These are phyloP conservation scores for Lagorchestes hirsutus DNA, from an alignment of 2,797 vertebrate species.

Conservation along the genomic window DNA sequence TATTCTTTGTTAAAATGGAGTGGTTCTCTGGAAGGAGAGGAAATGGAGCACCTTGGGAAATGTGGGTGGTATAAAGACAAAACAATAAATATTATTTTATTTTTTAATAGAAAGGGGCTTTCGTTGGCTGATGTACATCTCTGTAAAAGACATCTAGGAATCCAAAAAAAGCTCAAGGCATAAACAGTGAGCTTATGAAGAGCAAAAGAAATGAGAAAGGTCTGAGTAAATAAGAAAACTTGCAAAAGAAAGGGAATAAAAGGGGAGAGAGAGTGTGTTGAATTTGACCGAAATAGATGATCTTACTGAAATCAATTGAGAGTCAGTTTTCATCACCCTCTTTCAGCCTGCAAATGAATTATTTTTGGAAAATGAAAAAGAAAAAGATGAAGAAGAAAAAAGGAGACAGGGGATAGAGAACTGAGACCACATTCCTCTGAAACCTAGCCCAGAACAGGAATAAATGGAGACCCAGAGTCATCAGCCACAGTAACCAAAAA, in stretches of 20 bases:
- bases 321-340: slow-evolving; percentile 82
- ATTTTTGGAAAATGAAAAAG: slow-evolving; percentile 87
- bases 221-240: slow-evolving; percentile 90
- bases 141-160: slow-evolving; percentile 94
- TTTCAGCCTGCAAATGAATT: slow-evolving; percentile 89
- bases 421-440: slow-evolving; percentile 56
- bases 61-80: background rate
- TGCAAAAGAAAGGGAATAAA: slow-evolving; percentile 88
- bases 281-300: slow-evolving; percentile 82
- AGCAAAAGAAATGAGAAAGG: slow-evolving; percentile 92
- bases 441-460: slow-evolving; percentile 68
- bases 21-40: background rate
- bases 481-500: slow-evolving; percentile 71
- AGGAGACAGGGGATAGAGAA: slow-evolving; percentile 77
- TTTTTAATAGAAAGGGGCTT: slow-evolving; percentile 81
- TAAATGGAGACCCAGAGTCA: slow-evolving; percentile 71
- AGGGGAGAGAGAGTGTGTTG: slow-evolving; percentile 88
- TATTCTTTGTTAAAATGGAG: background rate
- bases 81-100: background rate
- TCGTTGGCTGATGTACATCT: slow-evolving; percentile 91
- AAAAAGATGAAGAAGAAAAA: slow-evolving; percentile 87
- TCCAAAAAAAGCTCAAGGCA: slow-evolving; percentile 88
- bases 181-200: slow-evolving; percentile 91
- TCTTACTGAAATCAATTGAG: slow-evolving; percentile 81
- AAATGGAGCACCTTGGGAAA: background rate